phyloP scores from a whole-genome alignment of 2,888 invertebrate species.

The Ophion ventricosus region DNA sequence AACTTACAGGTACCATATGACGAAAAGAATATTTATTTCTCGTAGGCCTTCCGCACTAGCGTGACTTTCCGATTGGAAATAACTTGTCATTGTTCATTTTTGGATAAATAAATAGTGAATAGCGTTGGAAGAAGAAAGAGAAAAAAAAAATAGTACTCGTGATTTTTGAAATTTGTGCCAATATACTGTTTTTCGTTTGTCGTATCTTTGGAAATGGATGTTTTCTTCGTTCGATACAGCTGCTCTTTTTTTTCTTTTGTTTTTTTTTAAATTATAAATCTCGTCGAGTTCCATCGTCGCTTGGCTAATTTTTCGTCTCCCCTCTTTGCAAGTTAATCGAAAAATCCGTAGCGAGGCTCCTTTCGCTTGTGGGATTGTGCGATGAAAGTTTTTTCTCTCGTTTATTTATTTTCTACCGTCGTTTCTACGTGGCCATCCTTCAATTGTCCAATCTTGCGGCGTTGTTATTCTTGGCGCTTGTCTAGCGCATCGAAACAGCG shows the following conservation, averaged over 20 bases:
- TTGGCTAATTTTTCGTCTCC: too few species aligned
- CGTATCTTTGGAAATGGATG: slow-evolving; percentile 14
- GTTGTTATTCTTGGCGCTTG: background rate
- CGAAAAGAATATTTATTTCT: slow-evolving; percentile 32
- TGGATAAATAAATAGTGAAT: background rate
- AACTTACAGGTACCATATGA: slow-evolving; percentile 32
- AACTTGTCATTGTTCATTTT: slow-evolving; percentile 50
- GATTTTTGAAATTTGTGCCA: background rate
- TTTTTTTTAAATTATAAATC: background rate
- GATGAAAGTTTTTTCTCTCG: background rate
- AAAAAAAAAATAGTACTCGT: background rate
- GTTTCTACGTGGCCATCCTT: slow-evolving; percentile 37
- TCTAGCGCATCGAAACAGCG: background rate
- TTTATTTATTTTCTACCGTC: slow-evolving; percentile 16
- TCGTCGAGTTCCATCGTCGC: too few species aligned
- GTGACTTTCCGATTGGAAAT: slow-evolving; percentile 27
- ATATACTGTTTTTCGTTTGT: slow-evolving; percentile 15
- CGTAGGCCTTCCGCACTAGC: slow-evolving; percentile 58
- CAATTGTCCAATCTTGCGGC: background rate
- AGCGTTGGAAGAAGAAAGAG: background rate
- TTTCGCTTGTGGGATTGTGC: slow-evolving; percentile 61
- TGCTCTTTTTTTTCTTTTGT: slow-evolving; percentile 27
- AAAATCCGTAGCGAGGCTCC: background rate
- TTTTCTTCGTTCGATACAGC: slow-evolving; percentile 28
- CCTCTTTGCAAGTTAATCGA: too few species aligned